Percentiles rank a stretch among this genome's conserved stretches.
Evolutionary conservation across 1,140 invertebrate genomes (phyloP).

Genomic region (Mylabris phalerata): DNA sequence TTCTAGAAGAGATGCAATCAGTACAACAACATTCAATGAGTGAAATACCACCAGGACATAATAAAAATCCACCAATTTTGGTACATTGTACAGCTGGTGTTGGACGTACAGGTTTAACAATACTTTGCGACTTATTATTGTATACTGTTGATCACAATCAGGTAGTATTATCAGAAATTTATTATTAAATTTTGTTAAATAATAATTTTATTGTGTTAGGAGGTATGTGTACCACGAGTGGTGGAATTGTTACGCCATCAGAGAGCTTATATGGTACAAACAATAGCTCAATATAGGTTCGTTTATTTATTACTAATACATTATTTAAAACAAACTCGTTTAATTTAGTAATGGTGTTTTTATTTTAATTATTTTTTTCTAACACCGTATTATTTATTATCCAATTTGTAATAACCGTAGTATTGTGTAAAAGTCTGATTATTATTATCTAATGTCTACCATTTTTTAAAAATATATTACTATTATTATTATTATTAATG

Average conservation of each 20-base stretch:
- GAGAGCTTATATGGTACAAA: conserved; percentile 78
- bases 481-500: conserved; percentile 7
- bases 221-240: conserved; percentile 70
- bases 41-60: conserved; percentile 59
- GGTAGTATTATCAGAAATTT: conserved; percentile 43
- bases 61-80: conserved; percentile 61
- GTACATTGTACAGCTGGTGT: conserved; percentile 66
- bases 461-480: conserved; percentile 6
- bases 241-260: conserved; percentile 71
- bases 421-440: conserved; percentile 15
- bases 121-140: conserved; percentile 70
- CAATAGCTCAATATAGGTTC: conserved; percentile 81
- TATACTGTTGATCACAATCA: conserved; percentile 84
- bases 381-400: neutral
- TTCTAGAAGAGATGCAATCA: conserved; percentile 78
- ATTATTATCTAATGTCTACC: conserved; percentile 11
- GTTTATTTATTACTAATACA: conserved; percentile 78
- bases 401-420: too few relatives aligned
- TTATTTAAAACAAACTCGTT: conserved; percentile 76
- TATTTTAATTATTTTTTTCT: conserved; percentile 9
- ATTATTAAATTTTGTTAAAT: neutral
- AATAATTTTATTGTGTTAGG: conserved; percentile 47
- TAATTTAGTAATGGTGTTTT: conserved; percentile 55
- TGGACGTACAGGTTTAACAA: conserved; percentile 66
- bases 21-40: conserved; percentile 64